Conservation (phyloP, 2,797 vertebrate genomes). For the Phrynocephalus forsythii region DNA sequence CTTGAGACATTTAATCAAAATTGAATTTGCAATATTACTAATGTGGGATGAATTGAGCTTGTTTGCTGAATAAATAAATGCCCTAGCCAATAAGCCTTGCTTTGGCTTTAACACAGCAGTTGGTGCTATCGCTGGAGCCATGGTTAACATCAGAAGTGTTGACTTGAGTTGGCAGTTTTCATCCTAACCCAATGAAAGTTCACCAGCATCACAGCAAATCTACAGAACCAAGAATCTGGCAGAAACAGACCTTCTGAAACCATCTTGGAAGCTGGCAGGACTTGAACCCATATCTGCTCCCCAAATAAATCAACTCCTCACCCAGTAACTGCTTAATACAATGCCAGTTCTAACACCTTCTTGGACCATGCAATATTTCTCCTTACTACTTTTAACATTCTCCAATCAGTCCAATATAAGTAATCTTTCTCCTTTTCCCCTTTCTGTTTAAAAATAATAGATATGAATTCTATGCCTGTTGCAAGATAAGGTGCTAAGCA, state of each 20-base stretch:
- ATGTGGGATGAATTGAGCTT: neutral
- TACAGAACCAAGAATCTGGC: neutral
- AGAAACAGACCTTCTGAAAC: neutral
- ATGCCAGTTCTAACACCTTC: neutral
- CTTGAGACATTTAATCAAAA: neutral
- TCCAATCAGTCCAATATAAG: neutral
- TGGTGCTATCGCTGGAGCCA: no score
- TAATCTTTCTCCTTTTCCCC: neutral
- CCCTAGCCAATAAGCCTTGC: neutral
- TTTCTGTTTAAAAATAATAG: neutral
- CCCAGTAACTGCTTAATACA: no score
- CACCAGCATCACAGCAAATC: neutral
- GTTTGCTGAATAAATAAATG: neutral
- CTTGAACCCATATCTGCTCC: neutral
- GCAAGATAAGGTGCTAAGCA: no score
- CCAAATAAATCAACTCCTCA: neutral
- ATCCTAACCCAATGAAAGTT: neutral
- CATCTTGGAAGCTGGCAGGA: neutral
- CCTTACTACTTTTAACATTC: neutral
- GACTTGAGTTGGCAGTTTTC: neutral
- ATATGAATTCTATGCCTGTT: neutral
- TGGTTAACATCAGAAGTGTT: neutral
- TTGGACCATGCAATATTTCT: neutral
- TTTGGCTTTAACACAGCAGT: neutral
- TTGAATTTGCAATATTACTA: neutral